phyloP scores from a whole-genome alignment of 2,797 vertebrate species.

The Sternotherus odoratus region DNA sequence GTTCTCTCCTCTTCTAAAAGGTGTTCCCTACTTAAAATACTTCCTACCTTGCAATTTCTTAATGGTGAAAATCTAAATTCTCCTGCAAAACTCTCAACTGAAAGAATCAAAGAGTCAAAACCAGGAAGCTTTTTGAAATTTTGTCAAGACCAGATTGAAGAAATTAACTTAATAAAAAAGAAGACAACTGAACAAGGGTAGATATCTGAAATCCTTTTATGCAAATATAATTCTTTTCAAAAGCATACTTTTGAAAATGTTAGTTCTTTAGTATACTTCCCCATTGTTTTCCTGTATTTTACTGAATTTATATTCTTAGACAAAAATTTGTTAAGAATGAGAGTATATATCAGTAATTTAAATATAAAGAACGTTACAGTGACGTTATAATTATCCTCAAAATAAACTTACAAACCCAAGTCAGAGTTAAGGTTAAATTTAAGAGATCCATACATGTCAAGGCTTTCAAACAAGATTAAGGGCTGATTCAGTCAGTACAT shows the following conservation, averaged over 20 bases:
- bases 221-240: background rate
- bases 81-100: constrained; percentile 48
- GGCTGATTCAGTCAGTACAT: background rate
- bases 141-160: constrained; percentile 86
- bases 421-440: background rate
- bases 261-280: background rate
- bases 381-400: background rate
- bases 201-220: constrained; percentile 13
- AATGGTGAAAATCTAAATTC: constrained; percentile 78
- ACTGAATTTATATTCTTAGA: background rate
- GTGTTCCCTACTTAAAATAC: constrained; percentile 77
- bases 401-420: background rate
- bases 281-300: background rate
- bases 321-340: background rate
- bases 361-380: background rate
- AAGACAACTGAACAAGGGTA: constrained; percentile 80
- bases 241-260: background rate
- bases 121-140: constrained; percentile 81
- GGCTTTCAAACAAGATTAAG: background rate
- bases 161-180: constrained; percentile 77
- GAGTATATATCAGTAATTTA: background rate
- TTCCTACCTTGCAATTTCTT: constrained; percentile 82
- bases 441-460: background rate
- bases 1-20: constrained; percentile 74
- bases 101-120: constrained; percentile 52